These are phyloP conservation scores for Takifugu flavidus DNA, from an alignment of 2,113 vertebrate species.

Conservation along the genomic window DNA sequence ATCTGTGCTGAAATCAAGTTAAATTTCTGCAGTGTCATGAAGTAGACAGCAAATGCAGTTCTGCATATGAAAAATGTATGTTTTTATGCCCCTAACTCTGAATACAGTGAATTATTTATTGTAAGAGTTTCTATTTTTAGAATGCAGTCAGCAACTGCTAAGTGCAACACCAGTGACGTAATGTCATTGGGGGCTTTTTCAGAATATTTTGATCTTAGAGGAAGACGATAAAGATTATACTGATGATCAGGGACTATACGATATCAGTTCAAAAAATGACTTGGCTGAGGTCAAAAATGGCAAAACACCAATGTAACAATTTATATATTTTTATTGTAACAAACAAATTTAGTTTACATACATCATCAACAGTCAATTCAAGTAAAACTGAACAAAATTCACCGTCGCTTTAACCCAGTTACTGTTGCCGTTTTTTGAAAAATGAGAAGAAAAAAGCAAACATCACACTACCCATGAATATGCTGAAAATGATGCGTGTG, in stretches of 20 bases:
- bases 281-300: background rate
- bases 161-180: constrained; percentile 21
- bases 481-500: constrained; percentile 30
- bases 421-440: background rate
- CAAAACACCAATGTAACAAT: constrained; percentile 62
- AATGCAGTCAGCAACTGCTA: constrained; percentile 15
- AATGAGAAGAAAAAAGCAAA: constrained; percentile 30
- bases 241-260: too few species aligned
- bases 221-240: background rate
- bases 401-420: background rate
- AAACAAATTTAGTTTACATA: constrained; percentile 65
- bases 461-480: constrained; percentile 42
- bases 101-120: constrained; percentile 63
- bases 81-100: constrained; percentile 41
- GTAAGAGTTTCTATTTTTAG: constrained; percentile 54
- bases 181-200: background rate
- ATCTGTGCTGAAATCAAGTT: background rate
- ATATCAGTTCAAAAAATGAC: background rate
- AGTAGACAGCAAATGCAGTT: constrained; percentile 23
- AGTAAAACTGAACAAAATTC: constrained; percentile 31
- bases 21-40: constrained; percentile 23
- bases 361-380: constrained; percentile 58
- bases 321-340: constrained; percentile 70
- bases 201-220: too few species aligned
- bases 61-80: constrained; percentile 64